These are phyloP conservation scores for Eulemur mongoz DNA, from an alignment of 2,797 vertebrate species.

Conservation along the genomic window DNA sequence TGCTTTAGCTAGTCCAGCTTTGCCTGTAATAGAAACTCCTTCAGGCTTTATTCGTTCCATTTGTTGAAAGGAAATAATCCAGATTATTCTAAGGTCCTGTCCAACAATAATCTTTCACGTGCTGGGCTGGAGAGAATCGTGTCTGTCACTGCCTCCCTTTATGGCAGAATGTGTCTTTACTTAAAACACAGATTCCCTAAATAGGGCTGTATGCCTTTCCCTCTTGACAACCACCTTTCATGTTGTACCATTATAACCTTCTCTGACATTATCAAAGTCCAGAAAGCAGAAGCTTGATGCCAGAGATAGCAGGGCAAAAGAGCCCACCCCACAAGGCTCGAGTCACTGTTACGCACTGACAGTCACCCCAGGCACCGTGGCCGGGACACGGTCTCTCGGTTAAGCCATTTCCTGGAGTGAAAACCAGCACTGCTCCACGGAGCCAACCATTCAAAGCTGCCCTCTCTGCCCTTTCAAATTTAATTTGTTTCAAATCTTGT, in stretches of 20 bases:
- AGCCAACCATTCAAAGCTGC: slow-evolving; percentile 71
- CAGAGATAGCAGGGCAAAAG: neutral
- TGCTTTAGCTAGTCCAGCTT: neutral
- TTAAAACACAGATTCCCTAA: neutral
- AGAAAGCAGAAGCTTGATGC: neutral
- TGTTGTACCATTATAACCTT: neutral
- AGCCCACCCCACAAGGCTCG: neutral
- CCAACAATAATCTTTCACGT: neutral
- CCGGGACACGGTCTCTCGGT: neutral
- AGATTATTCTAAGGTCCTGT: neutral
- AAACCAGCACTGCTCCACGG: slow-evolving; percentile 48
- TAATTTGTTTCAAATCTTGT: slow-evolving; percentile 81
- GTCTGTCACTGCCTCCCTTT: neutral
- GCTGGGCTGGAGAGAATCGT: neutral
- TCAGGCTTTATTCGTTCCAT: neutral
- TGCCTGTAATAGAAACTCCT: neutral
- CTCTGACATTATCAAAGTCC: neutral
- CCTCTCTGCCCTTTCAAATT: slow-evolving; percentile 77
- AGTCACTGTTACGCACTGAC: neutral
- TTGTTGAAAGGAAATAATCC: neutral
- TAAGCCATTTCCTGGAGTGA: slow-evolving; percentile 63
- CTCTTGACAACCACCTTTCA: neutral
- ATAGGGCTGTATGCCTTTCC: neutral
- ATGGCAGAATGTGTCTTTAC: neutral
- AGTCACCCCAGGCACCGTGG: neutral